Evolutionary conservation across 2,888 invertebrate species (phyloP).

Genomic region (Amblyjoppa fuscipennis): DNA sequence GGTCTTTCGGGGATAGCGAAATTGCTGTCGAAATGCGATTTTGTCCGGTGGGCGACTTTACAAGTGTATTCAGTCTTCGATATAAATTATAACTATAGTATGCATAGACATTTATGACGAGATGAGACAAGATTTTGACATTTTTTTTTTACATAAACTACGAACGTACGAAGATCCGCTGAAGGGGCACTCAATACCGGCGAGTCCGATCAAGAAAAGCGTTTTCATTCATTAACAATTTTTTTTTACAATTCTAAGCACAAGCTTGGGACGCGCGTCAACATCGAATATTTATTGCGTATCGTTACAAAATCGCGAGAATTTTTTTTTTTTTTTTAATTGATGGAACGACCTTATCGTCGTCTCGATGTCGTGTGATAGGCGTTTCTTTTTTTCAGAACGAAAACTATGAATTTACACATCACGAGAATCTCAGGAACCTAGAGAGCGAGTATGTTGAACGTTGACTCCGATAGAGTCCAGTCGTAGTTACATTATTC

Average conservation of each 20-base stretch:
- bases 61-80: constrained; percentile 64
- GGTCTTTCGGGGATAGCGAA: constrained; percentile 15
- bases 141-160: constrained; percentile 1
- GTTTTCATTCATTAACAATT: constrained; percentile 18
- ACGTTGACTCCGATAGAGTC: constrained; percentile 61
- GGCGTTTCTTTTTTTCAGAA: background rate
- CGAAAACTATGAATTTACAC: constrained; percentile 57
- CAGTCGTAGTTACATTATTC: constrained; percentile 59
- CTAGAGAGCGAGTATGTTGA: constrained; percentile 67
- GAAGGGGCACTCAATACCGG: constrained; percentile 4
- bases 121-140: constrained; percentile 34
- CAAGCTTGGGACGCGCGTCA: constrained; percentile 53
- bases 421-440: constrained; percentile 63
- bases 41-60: constrained; percentile 52
- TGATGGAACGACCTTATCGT: background rate
- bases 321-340: background rate
- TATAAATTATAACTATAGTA: constrained; percentile 56
- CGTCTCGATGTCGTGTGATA: background rate
- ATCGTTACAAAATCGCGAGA: background rate
- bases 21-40: constrained; percentile 34
- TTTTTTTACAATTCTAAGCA: constrained; percentile 59
- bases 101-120: constrained; percentile 29
- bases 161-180: background rate
- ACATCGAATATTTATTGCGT: constrained; percentile 47
- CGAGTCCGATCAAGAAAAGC: constrained; percentile 20